These are phyloP conservation scores for Puntigrus tetrazona DNA, from an alignment of 2,113 vertebrate genomes.

Conservation along the genomic window DNA sequence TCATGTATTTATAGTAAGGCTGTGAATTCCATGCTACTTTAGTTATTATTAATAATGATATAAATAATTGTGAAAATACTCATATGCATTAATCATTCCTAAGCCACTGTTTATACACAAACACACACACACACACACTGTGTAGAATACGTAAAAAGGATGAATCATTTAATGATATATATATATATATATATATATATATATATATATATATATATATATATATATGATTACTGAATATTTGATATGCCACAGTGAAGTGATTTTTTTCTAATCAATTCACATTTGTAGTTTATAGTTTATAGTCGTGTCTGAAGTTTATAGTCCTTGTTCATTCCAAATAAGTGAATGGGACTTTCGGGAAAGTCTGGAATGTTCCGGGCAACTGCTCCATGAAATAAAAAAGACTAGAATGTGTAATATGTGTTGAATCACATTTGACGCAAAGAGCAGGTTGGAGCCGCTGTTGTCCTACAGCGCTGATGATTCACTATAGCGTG, in stretches of 20 bases:
- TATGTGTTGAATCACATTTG: slow-evolving; percentile 1
- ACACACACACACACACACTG: too few relatives aligned
- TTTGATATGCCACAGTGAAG: background rate
- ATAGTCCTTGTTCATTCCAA: slow-evolving; percentile 7
- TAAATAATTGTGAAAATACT: too few relatives aligned
- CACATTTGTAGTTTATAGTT: background rate
- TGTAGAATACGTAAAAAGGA: too few relatives aligned
- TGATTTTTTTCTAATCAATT: background rate
- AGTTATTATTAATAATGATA: background rate
- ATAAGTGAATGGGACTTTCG: slow-evolving; percentile 17
- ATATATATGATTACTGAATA: too few relatives aligned
- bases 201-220: too few relatives aligned
- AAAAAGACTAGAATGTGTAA: background rate
- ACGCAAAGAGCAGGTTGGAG: background rate
- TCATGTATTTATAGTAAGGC: background rate
- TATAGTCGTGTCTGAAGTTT: background rate
- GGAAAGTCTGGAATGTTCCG: slow-evolving; percentile 27
- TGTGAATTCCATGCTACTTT: background rate
- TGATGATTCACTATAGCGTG: background rate
- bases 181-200: too few relatives aligned
- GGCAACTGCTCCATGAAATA: background rate
- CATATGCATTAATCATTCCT: background rate
- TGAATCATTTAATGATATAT: too few relatives aligned
- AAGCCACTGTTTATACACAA: background rate
- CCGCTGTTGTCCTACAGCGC: background rate